A percentile compares a stretch with the other conserved stretches of the same genome.
Evolutionary conservation across 2,797 vertebrate genomes (phyloP).

Genomic region (Pelodytes ibericus): DNA sequence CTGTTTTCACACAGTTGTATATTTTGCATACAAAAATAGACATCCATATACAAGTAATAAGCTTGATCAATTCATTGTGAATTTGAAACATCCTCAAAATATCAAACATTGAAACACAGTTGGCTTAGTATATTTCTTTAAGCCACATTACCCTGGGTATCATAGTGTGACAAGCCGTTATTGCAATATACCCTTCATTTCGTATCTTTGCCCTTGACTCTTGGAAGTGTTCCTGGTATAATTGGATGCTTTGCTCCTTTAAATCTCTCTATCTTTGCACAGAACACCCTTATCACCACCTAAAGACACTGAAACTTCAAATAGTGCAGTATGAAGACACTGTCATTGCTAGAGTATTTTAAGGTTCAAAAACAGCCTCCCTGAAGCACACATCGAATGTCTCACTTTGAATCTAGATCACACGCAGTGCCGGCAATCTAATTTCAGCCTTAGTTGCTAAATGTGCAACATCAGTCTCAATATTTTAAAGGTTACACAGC

Average conservation of each 20-base stretch:
- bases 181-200: constrained; percentile 10
- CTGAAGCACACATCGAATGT: constrained; percentile 45
- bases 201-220: constrained; percentile 39
- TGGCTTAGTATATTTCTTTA: too few relatives aligned
- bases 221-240: constrained; percentile 15
- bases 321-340: constrained; percentile 14
- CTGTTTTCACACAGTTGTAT: too few relatives aligned
- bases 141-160: too few relatives aligned
- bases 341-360: neutral
- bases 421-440: constrained; percentile 46
- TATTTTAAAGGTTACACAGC: constrained; percentile 52
- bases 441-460: constrained; percentile 54
- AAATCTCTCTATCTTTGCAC: neutral
- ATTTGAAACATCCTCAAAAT: too few relatives aligned
- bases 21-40: too few relatives aligned
- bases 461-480: constrained; percentile 49
- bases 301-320: constrained; percentile 38
- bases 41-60: too few relatives aligned
- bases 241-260: constrained; percentile 18
- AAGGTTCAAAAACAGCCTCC: constrained; percentile 35
- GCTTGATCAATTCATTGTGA: too few relatives aligned
- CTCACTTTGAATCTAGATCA: constrained; percentile 56
- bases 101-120: too few relatives aligned
- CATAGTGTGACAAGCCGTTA: constrained; percentile 16
- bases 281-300: constrained; percentile 36